Evolutionary conservation across 2,113 vertebrate species (phyloP), one percentile per base, ranked within the genome.

Genomic region (Ginglymostoma cirratum): DNA sequence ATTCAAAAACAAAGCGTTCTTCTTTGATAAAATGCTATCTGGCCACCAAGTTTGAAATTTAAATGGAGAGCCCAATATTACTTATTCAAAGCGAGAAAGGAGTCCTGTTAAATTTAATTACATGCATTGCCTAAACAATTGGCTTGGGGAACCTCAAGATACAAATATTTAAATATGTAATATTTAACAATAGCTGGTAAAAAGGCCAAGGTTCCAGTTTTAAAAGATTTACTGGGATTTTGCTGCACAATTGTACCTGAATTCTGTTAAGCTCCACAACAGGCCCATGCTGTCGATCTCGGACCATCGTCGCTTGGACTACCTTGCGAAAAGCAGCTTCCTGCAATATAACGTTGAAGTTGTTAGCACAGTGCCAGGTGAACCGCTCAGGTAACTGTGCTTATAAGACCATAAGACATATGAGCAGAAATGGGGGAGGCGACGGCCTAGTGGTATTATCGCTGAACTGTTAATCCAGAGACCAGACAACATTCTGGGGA

Each of bases 271-370:
- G 98, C 96, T 99, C 99, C 96, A 99, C 99, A 0, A 99, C 99
- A 0, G 99, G 99, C 2, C 99, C 99, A 0, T 99, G 99, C 94
- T 99, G 99, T 42, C 99, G 97, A 97, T 99, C 99, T 96, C 99
- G 97, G 96, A 99, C 99, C 99, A 99, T 99, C 0, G 99, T 99
- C 42, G 99, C 99, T 96, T 99, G 99, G 3, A 99, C 99, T 24
- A 99, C 99, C 96, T 99, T 99, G 85, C 99, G 98, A 97, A 99
- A 99, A 66, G 99, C 99, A 55, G 98, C 99, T 97, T 99, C 99
- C 99, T 99, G 96, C 96, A 96, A 97, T 52, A 76, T 0, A 61
- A 38, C 0, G 72, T 24, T 14, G 34, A 72, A 61, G 45, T 70
- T 67, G 69, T 95, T 17, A 76, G 69, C 12, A 72, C 21, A 80